Percentiles rank a stretch among this genome's conserved stretches.
Conservation (phyloP, 2,113 vertebrate species). For the Arothron firmamentum region DNA sequence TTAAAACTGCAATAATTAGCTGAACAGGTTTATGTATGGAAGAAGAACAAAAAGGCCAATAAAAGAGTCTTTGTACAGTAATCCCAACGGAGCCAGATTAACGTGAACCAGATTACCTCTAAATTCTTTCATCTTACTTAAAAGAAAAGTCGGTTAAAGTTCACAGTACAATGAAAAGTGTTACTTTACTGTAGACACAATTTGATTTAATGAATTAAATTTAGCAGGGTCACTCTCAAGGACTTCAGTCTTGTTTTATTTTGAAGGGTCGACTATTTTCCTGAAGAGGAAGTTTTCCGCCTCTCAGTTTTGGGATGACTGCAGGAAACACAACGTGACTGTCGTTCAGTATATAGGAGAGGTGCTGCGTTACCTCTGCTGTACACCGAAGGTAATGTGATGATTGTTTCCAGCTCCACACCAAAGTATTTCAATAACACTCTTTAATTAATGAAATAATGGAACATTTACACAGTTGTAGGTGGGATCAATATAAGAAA, state of each 20-base stretch:
- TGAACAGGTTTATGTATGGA: too few relatives aligned
- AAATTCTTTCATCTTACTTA: conserved; percentile 15
- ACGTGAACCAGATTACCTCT: conserved; percentile 30
- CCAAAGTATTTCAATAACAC: background rate
- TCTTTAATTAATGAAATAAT: too few relatives aligned
- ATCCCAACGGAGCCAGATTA: conserved; percentile 45
- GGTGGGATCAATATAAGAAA: too few relatives aligned
- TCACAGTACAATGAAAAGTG: too few relatives aligned
- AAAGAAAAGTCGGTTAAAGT: conserved; percentile 55
- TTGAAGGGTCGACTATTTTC: conserved; percentile 79
- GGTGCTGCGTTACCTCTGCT: conserved; percentile 84
- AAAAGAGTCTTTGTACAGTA: conserved; percentile 57
- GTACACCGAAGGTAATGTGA: conserved; percentile 74
- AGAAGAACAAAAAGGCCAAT: conserved; percentile 6
- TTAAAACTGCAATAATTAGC: too few relatives aligned
- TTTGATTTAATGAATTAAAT: too few relatives aligned
- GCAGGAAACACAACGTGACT: conserved; percentile 82
- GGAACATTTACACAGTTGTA: too few relatives aligned
- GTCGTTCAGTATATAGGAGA: conserved; percentile 88
- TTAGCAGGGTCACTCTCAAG: background rate
- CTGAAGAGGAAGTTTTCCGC: conserved; percentile 84
- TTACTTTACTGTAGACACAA: too few relatives aligned
- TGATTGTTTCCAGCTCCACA: conserved; percentile 48
- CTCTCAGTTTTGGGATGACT: conserved; percentile 89
- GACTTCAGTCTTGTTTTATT: conserved; percentile 1